phyloP scores from a whole-genome alignment of 2,888 invertebrate species.

The Aphrophora alni region DNA sequence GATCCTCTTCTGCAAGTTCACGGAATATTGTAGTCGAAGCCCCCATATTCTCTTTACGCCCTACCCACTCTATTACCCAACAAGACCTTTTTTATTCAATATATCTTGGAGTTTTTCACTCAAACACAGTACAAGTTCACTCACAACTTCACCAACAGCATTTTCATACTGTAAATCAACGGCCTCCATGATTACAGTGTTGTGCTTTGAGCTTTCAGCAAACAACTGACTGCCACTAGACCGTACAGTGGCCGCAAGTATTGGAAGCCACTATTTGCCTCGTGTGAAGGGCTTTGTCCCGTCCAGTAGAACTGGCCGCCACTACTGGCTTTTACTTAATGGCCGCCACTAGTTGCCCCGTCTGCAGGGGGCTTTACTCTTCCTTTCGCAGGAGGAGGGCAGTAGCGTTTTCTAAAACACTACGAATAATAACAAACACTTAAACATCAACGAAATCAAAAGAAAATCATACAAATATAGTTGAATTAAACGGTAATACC shows the following conservation, averaged over 20 bases:
- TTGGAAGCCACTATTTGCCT: not conserved
- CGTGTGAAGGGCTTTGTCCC: not conserved
- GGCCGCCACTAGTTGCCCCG: not conserved
- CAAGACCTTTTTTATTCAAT: not conserved
- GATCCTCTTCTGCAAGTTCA: too few species aligned
- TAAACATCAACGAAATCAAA: too few species aligned
- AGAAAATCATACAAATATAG: too few species aligned
- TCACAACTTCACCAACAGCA: constrained; percentile 19
- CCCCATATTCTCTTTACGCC: too few species aligned
- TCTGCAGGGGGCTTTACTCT: too few species aligned
- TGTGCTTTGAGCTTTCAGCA: not conserved
- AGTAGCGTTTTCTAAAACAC: too few species aligned
- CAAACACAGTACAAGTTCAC: constrained; percentile 7
- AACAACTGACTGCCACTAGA: not conserved
- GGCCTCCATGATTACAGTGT: not conserved
- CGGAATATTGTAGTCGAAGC: too few species aligned
- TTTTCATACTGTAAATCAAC: constrained; percentile 4
- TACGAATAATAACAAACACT: too few species aligned
- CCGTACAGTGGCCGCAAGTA: not conserved
- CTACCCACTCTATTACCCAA: too few species aligned
- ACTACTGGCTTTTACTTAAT: not conserved
- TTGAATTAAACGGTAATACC: too few species aligned
- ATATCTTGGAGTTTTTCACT: constrained; percentile 25
- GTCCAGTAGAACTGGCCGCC: constrained; percentile 10
- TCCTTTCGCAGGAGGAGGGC: too few species aligned